Conservation (phyloP, 2,797 vertebrate species). For the Amazona ochrocephala region DNA sequence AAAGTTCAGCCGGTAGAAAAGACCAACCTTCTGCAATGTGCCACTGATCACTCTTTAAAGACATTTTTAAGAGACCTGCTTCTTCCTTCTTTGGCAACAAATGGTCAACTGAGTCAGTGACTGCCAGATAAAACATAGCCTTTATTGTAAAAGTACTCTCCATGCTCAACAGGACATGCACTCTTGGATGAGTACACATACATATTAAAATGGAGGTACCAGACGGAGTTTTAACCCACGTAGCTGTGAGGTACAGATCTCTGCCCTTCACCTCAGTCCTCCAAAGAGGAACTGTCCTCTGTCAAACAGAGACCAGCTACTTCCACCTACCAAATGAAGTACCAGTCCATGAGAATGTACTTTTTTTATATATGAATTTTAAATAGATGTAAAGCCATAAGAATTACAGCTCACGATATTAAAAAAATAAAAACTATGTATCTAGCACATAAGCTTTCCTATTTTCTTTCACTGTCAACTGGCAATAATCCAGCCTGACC, state of each 20-base stretch:
- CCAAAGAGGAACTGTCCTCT: background rate
- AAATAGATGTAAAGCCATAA: slow-evolving; percentile 42
- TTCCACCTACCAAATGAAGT: slow-evolving; percentile 20
- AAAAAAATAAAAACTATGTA: slow-evolving; percentile 50
- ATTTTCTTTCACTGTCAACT: slow-evolving; percentile 57
- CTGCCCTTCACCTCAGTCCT: background rate
- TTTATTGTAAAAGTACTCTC: background rate
- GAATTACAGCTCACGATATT: slow-evolving; percentile 16
- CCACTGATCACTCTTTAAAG: slow-evolving; percentile 7
- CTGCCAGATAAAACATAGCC: background rate
- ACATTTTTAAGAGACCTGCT: background rate
- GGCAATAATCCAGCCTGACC: slow-evolving; percentile 70
- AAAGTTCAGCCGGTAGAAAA: background rate
- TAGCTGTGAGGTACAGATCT: background rate
- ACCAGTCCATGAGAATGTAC: slow-evolving; percentile 19
- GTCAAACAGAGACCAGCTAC: background rate
- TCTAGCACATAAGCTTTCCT: slow-evolving; percentile 56
- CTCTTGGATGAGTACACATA: background rate
- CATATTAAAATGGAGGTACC: background rate
- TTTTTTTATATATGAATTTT: slow-evolving; percentile 40
- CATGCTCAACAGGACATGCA: background rate
- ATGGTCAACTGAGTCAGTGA: background rate
- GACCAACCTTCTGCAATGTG: slow-evolving; percentile 19
- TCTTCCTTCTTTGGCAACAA: slow-evolving; percentile 47
- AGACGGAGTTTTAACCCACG: background rate